phyloP scores from a whole-genome alignment of 2,888 invertebrate genomes.

The Xestia xanthographa region DNA sequence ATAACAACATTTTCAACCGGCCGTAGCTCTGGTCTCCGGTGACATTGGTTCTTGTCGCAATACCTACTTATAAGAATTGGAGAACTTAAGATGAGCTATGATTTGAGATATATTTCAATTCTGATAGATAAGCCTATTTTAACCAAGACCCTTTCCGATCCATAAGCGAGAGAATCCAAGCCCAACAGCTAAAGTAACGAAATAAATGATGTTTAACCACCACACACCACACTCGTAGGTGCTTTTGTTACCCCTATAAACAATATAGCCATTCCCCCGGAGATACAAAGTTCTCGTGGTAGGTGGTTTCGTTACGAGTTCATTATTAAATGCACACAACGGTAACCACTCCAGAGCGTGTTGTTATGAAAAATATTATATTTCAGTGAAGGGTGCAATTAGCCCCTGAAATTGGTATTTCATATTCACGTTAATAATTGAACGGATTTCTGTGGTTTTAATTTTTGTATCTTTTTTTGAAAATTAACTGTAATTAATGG shows the following conservation, averaged over 20 bases:
- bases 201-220: background rate
- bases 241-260: background rate
- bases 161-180: background rate
- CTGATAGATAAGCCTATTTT: background rate
- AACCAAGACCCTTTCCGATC: background rate
- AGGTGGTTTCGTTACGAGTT: conserved; percentile 37
- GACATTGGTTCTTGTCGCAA: background rate
- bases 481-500: background rate
- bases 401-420: conserved; percentile 37
- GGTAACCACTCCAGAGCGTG: conserved; percentile 17
- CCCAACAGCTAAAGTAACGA: background rate
- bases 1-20: background rate
- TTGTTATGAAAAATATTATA: conserved; percentile 52
- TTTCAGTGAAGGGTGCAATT: conserved; percentile 36
- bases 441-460: conserved; percentile 1
- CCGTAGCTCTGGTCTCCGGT: background rate
- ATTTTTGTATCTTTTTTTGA: background rate
- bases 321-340: conserved; percentile 54
- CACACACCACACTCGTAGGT: background rate
- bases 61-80: background rate
- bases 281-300: conserved; percentile 24
- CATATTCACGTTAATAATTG: conserved; percentile 30
- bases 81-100: no score
- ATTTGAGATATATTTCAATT: no score
- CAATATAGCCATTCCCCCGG: background rate